Conservation (phyloP, 2,113 vertebrate genomes). For the Oriolus oriolus region DNA sequence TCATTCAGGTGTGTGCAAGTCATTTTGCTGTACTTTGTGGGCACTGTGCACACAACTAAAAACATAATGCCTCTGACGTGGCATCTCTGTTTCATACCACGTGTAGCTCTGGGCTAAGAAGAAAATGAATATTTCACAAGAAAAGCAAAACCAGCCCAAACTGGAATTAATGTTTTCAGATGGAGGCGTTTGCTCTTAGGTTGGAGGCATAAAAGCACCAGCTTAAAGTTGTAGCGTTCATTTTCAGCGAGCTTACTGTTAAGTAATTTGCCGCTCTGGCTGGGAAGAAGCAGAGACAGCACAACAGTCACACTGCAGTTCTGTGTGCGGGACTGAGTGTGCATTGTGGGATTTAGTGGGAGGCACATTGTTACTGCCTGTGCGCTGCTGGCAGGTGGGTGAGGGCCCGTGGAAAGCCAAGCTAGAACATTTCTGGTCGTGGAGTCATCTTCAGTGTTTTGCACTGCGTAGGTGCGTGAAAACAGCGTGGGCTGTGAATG, state of each 20-base stretch:
- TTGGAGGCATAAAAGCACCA: neutral
- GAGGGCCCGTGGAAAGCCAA: neutral
- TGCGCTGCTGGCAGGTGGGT: neutral
- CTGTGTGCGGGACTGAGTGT: neutral
- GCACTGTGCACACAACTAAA: accelerated
- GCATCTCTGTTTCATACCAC: neutral
- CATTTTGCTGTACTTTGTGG: neutral
- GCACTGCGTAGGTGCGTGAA: accelerated
- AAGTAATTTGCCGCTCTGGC: neutral
- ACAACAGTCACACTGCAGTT: neutral
- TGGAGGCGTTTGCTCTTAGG: neutral
- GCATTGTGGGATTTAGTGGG: neutral
- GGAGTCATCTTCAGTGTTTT: neutral
- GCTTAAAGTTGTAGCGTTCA: neutral
- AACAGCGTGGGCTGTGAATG: neutral
- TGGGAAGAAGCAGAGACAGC: neutral
- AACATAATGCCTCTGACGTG: neutral
- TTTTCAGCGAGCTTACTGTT: neutral
- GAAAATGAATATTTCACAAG: neutral
- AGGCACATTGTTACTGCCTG: neutral
- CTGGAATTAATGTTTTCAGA: neutral
- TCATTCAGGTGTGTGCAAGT: neutral
- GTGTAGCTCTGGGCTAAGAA: neutral
- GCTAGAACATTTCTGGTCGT: neutral
- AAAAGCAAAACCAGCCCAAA: neutral